phyloP scores from a whole-genome alignment of 2,797 vertebrate genomes.

The Bucorvus abyssinicus region DNA sequence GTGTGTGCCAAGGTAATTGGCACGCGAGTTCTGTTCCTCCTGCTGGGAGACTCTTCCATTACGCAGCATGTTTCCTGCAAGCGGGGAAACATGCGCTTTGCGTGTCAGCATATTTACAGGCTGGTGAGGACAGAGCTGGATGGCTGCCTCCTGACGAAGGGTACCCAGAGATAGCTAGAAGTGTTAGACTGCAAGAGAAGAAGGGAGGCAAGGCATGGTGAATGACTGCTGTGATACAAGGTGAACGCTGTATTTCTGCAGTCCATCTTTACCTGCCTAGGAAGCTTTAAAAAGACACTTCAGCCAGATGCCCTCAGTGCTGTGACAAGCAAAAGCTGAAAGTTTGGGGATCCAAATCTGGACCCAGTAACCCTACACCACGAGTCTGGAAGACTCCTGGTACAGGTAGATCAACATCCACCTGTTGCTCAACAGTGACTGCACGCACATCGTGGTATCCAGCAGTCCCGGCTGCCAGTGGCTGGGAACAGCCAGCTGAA shows the following conservation, averaged over 20 bases:
- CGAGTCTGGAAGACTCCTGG: neutral
- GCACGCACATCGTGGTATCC: neutral
- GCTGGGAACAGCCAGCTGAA: neutral
- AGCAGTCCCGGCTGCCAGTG: neutral
- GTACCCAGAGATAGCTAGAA: neutral
- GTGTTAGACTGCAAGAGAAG: neutral
- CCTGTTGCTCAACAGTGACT: fast-evolving
- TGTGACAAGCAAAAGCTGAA: neutral
- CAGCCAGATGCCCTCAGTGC: neutral
- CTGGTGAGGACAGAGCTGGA: neutral
- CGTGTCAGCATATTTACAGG: neutral
- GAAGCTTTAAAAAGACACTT: neutral
- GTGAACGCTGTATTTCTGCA: neutral
- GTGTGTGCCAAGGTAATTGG: neutral
- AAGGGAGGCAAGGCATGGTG: neutral
- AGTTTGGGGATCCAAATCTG: neutral
- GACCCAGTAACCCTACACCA: neutral
- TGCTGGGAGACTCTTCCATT: neutral
- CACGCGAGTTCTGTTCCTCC: neutral
- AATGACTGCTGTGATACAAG: neutral
- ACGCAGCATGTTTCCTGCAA: neutral
- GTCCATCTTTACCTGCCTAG: neutral
- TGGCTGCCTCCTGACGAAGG: neutral
- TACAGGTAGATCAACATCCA: fast-evolving
- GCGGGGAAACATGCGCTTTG: neutral